Conservation (phyloP, 1,140 invertebrate species). For the Temnothorax nylanderi region DNA sequence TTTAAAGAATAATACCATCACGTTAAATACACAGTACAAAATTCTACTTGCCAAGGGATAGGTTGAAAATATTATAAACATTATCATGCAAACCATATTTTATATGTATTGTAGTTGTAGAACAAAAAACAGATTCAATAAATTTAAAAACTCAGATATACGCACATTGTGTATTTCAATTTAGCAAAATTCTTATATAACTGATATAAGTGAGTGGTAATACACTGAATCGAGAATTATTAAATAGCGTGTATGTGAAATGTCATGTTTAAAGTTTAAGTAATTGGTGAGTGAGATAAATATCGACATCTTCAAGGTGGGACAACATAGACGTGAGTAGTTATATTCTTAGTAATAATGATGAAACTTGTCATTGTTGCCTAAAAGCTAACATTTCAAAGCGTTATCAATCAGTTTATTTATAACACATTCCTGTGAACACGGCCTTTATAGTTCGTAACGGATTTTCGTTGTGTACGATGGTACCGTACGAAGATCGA, state of each 20-base stretch:
- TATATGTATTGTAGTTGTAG: slow-evolving; percentile 17
- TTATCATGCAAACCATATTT: slow-evolving; percentile 60
- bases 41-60: slow-evolving; percentile 3
- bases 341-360: slow-evolving; percentile 32
- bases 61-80: slow-evolving; percentile 44
- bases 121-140: slow-evolving; percentile 50
- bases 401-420: slow-evolving; percentile 44
- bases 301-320: slow-evolving; percentile 6
- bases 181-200: slow-evolving; percentile 22
- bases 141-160: slow-evolving; percentile 66
- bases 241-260: background rate
- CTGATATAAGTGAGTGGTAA: slow-evolving; percentile 1
- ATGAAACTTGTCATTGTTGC: slow-evolving; percentile 16
- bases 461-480: slow-evolving; percentile 34
- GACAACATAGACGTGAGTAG: slow-evolving; percentile 18
- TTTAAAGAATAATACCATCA: slow-evolving; percentile 28
- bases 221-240: slow-evolving; percentile 28
- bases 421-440: slow-evolving; percentile 35
- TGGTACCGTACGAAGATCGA: slow-evolving; percentile 41
- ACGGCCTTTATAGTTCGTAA: background rate
- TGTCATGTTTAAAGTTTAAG: slow-evolving; percentile 17
- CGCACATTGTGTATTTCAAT: slow-evolving; percentile 21
- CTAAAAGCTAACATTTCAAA: slow-evolving; percentile 46
- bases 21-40: slow-evolving; percentile 13
- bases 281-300: slow-evolving; percentile 25